These are phyloP conservation scores for Halcyon chelicuti DNA, from an alignment of 2,797 vertebrate species.

Conservation along the genomic window DNA sequence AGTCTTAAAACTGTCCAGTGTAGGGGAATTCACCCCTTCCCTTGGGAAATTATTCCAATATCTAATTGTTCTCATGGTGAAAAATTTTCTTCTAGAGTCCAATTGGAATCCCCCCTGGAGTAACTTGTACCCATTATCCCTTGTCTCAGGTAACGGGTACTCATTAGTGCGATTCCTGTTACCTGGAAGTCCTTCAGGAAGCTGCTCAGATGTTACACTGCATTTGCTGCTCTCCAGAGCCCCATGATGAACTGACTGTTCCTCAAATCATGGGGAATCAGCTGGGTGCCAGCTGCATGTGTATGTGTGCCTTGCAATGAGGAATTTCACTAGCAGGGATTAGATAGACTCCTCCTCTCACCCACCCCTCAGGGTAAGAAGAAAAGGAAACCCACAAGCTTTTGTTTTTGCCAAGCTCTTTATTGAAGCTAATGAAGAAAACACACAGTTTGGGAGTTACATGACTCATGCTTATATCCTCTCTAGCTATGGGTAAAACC, in stretches of 20 bases:
- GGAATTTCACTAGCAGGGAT: background rate
- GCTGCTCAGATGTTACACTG: background rate
- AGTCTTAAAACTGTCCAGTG: too few relatives aligned
- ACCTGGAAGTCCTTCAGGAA: background rate
- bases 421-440: background rate
- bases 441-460: background rate
- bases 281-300: background rate
- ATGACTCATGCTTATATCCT: background rate
- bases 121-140: too few relatives aligned
- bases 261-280: fast-evolving
- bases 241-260: fast-evolving
- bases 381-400: background rate
- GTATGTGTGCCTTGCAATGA: background rate
- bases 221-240: background rate
- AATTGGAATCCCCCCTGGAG: too few relatives aligned
- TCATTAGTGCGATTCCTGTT: background rate
- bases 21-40: too few relatives aligned
- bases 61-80: too few relatives aligned
- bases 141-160: too few relatives aligned
- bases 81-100: too few relatives aligned
- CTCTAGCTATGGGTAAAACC: background rate
- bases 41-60: too few relatives aligned
- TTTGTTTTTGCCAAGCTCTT: background rate
- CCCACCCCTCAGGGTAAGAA: background rate
- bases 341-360: background rate